Base-by-base conservation (phyloP, 35 echinoderm and acorn worm species). In the Stichopus chloronotus region DNA sequence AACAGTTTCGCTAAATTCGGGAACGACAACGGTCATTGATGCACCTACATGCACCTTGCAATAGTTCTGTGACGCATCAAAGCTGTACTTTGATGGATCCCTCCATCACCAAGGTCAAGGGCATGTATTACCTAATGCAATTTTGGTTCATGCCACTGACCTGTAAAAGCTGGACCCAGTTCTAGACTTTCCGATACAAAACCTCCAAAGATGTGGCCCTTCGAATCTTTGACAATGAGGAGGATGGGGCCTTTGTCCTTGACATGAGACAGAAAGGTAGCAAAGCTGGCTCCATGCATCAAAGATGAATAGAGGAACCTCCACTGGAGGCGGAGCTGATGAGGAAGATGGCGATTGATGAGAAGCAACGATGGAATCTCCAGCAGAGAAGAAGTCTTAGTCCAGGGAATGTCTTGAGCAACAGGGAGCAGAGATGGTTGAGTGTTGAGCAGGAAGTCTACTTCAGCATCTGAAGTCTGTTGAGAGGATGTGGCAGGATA, bases 221-320 rank as follows among this genome's bases (percentile, higher is more conserved):
- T 92, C 5, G 87, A 95, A 58, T 99, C 97, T 21, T 84, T 93
- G 2, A 99, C 95, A 5, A 99, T 5, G 10, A 99, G 10, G 19
- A 99, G 21, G 25, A 87, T 92, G 20, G 97, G 97, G 53, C 97
- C 97, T 59, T 94, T 93, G 30, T 90, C 59, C 5, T 53, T 87
- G 53, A 99, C 95, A 53, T 96, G 89, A 8, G 92, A 65, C 12
- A 95, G 57, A 63, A 99, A 89, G 1, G 97, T 99, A 8, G 95
- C 94, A 93, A 96, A 99, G 79, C 97, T 99, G 25, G 92, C 95
- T 2, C 97, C 97, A 79, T 99, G 95, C 52, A 94, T 43, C 14
- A 78, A 25, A n/a, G 95, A 93, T 1, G 97, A 93, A 68, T 93
- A 99, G 11, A 93, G 77, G 63, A 96, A 95, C 11, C 95, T 30